Conservation (phyloP, 1,140 invertebrate species). For the Drosophila pseudoobscura region DNA sequence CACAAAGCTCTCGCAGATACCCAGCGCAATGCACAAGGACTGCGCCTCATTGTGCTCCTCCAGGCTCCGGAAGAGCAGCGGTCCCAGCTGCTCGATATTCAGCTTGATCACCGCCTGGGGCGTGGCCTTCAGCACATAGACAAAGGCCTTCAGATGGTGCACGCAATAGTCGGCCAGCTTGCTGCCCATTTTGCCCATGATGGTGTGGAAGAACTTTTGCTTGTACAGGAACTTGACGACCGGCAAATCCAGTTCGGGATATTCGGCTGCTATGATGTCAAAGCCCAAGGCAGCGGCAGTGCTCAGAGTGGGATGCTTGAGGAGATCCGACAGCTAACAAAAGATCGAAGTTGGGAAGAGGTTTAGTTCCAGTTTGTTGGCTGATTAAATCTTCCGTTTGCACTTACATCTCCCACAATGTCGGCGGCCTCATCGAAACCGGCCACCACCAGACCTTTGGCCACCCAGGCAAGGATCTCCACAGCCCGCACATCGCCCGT, state of each 20-base stretch:
- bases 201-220: conserved; percentile 87
- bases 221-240: conserved; percentile 84
- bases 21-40: conserved; percentile 85
- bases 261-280: conserved; percentile 74
- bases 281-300: conserved; percentile 70
- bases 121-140: conserved; percentile 86
- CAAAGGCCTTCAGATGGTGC: conserved; percentile 86
- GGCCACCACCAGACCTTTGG: conserved; percentile 70
- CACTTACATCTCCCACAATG: conserved; percentile 74
- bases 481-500: conserved; percentile 68
- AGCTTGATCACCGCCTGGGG: conserved; percentile 86
- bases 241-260: conserved; percentile 75
- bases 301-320: conserved; percentile 73
- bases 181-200: conserved; percentile 83
- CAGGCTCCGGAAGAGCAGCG: conserved; percentile 87
- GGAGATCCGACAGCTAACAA: conserved; percentile 67
- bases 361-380: not conserved
- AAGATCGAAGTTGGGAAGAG: not conserved
- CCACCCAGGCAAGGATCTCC: conserved; percentile 72
- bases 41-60: conserved; percentile 85
- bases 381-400: no score
- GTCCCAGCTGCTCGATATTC: conserved; percentile 87
- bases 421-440: conserved; percentile 71
- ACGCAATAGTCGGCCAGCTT: conserved; percentile 84
- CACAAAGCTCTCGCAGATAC: conserved; percentile 86